Conservation (phyloP, 2,113 vertebrate genomes). For the Plecturocebus donacophilus region DNA sequence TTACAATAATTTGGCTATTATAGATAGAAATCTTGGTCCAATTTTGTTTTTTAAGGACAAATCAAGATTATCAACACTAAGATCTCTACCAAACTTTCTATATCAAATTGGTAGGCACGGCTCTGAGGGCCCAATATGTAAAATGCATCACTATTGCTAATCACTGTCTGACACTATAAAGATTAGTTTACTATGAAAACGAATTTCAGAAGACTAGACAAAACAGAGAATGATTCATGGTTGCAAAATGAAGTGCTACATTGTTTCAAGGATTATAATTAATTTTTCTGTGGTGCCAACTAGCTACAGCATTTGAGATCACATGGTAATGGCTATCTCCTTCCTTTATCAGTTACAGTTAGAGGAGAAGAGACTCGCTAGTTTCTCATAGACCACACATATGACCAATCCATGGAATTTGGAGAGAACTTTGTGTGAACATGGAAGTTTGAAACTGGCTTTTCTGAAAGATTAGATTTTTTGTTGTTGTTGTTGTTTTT, state of each 20-base stretch:
- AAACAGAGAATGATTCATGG: conserved; percentile 53
- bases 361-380: not conserved
- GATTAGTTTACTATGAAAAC: conserved; percentile 68
- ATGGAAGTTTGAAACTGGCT: not conserved
- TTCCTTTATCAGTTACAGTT: not conserved
- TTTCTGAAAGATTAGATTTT: not conserved
- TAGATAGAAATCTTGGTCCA: not conserved
- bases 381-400: not conserved
- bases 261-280: conserved; percentile 63
- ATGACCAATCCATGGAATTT: not conserved
- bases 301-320: not conserved
- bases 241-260: conserved; percentile 59
- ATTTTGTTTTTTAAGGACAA: not conserved
- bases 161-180: conserved; percentile 66
- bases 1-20: not conserved
- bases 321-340: not conserved
- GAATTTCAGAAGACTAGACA: conserved; percentile 52
- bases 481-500: no score
- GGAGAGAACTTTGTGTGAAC: not conserved
- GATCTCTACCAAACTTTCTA: conserved; percentile 47
- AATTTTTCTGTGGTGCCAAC: conserved; percentile 16
- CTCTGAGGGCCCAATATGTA: not conserved
- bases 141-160: conserved; percentile 54
- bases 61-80: not conserved
- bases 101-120: not conserved